These are phyloP conservation scores for Globodera ellingtonae DNA, from an alignment of 1,140 invertebrate species.

Conservation along the genomic window DNA sequence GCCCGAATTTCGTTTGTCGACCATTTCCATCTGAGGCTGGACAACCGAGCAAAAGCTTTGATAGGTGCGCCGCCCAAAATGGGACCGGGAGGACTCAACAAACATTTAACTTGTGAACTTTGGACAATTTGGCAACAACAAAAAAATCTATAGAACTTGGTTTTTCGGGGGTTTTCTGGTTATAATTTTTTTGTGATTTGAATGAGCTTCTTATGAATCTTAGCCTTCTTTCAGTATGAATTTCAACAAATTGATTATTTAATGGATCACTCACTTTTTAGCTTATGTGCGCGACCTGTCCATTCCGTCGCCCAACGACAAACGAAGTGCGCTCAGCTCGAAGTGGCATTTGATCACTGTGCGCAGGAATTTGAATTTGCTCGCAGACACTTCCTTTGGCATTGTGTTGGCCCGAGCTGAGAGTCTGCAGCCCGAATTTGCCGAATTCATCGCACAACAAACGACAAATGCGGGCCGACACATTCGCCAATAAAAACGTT, in stretches of 20 bases:
- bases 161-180: too few species aligned
- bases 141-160: too few species aligned
- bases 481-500: neutral
- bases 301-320: conserved; percentile 33
- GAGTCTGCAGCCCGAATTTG: conserved; percentile 25
- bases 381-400: conserved; percentile 32
- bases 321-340: conserved; percentile 12
- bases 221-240: too few species aligned
- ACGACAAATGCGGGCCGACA: conserved; percentile 15
- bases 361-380: conserved; percentile 32
- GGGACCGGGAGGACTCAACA: too few species aligned
- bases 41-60: conserved; percentile 42
- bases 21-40: conserved; percentile 33
- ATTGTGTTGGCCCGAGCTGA: conserved; percentile 36
- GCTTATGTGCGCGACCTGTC: conserved; percentile 39
- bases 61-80: neutral
- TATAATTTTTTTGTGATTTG: too few species aligned
- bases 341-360: conserved; percentile 35
- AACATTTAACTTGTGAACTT: too few species aligned
- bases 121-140: too few species aligned
- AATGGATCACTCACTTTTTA: neutral
- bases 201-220: too few species aligned
- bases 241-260: too few species aligned
- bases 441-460: conserved; percentile 32
- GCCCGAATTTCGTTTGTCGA: conserved; percentile 37